Conservation (phyloP, 2,113 vertebrate genomes). For the Ptyas mucosa region DNA sequence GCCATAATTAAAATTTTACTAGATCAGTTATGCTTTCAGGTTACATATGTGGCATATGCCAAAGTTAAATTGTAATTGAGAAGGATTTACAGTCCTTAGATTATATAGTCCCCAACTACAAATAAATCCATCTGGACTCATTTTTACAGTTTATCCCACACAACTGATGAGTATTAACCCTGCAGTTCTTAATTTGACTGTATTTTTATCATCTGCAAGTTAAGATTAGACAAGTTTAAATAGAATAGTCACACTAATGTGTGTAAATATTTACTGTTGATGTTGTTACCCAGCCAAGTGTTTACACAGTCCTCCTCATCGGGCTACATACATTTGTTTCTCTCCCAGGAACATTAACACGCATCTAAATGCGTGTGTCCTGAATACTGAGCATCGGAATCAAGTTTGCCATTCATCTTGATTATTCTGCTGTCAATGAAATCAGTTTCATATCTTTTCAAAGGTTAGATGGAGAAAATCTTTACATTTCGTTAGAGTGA, state of each 20-base stretch:
- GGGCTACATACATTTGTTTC: slow-evolving; percentile 1
- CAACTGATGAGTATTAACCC: slow-evolving; percentile 30
- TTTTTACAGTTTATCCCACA: not conserved
- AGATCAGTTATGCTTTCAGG: slow-evolving; percentile 60
- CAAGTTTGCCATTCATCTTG: not conserved
- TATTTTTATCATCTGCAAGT: slow-evolving; percentile 23
- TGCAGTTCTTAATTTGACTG: slow-evolving; percentile 2
- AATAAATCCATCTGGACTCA: slow-evolving; percentile 38
- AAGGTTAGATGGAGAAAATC: not conserved
- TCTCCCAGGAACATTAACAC: rapidly evolving
- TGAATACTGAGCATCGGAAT: not conserved
- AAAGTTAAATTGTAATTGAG: slow-evolving; percentile 37
- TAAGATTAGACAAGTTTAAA: slow-evolving; percentile 7
- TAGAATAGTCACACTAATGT: not conserved
- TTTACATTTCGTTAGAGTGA: not conserved
- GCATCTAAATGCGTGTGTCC: slow-evolving; percentile 22
- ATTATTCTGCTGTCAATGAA: not conserved
- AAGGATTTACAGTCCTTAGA: slow-evolving; percentile 34
- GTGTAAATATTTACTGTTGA: not conserved
- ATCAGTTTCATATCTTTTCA: not conserved
- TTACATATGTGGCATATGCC: slow-evolving; percentile 19
- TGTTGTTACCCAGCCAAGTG: not conserved
- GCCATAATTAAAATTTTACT: slow-evolving; percentile 66
- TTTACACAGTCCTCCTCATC: not conserved
- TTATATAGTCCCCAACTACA: slow-evolving; percentile 36